phyloP scores from a whole-genome alignment of 2,113 vertebrate genomes.

The Taurulus bubalis region DNA sequence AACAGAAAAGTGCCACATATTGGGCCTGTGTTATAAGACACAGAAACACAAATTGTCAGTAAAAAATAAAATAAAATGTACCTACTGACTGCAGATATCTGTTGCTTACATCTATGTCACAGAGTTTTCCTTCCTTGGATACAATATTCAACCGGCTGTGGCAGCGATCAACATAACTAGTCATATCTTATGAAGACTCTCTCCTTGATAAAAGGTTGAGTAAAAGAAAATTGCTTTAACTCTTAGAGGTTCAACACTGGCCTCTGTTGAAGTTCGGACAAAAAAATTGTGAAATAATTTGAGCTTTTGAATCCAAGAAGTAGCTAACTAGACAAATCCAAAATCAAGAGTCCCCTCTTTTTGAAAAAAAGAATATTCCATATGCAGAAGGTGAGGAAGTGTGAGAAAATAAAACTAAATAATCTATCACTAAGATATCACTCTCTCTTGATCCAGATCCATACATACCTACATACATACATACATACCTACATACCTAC shows the following conservation, averaged over 20 bases:
- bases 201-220: neutral
- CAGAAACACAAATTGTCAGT: neutral
- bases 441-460: neutral
- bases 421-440: neutral
- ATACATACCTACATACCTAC: too few relatives aligned
- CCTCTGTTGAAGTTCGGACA: neutral
- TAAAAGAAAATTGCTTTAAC: neutral
- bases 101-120: neutral
- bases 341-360: neutral
- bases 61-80: neutral
- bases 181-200: neutral
- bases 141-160: neutral
- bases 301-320: neutral
- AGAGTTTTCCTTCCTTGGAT: neutral
- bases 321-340: neutral
- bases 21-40: neutral
- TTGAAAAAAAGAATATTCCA: neutral
- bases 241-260: neutral
- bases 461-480: neutral
- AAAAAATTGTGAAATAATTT: neutral
- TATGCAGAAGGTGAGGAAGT: neutral
- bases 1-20: too few relatives aligned
- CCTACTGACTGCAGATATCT: neutral
- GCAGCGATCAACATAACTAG: neutral
- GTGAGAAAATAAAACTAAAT: neutral